A percentile compares a stretch with the other conserved stretches of the same genome.
These are phyloP conservation scores for Xenopus petersii DNA, from an alignment of 2,797 vertebrate genomes.

Conservation along the genomic window DNA sequence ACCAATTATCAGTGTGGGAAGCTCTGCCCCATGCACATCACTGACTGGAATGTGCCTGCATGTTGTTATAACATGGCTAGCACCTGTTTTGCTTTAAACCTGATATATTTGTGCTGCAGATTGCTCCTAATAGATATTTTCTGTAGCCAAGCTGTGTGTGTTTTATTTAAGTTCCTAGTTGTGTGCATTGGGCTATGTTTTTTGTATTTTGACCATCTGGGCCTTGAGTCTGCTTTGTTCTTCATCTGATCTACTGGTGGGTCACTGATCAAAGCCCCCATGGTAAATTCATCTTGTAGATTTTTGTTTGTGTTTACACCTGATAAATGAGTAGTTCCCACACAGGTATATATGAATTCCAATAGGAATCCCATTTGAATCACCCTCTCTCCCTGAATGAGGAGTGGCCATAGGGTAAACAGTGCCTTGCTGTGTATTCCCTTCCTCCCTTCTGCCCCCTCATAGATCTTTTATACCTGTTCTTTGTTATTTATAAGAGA, in stretches of 20 bases:
- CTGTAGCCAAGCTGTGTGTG: no score
- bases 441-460: neutral
- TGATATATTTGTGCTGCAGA: conserved; percentile 16
- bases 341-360: conserved; percentile 1
- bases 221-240: no score
- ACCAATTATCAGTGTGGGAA: no score
- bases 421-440: no score
- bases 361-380: conserved; percentile 13
- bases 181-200: no score
- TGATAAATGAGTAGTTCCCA: neutral
- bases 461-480: no score
- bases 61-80: neutral
- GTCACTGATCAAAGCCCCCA: neutral
- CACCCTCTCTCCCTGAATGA: conserved; percentile 20
- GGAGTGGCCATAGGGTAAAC: neutral
- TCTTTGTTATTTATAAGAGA: conserved; percentile 55
- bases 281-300: neutral
- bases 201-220: no score
- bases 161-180: no score
- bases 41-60: neutral
- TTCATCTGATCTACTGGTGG: neutral
- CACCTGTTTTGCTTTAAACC: conserved; percentile 27
- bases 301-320: conserved; percentile 33
- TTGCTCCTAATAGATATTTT: no score
- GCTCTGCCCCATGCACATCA: neutral